Base-by-base conservation (phyloP, 1,140 invertebrate species). In the Procambarus virginalis region DNA sequence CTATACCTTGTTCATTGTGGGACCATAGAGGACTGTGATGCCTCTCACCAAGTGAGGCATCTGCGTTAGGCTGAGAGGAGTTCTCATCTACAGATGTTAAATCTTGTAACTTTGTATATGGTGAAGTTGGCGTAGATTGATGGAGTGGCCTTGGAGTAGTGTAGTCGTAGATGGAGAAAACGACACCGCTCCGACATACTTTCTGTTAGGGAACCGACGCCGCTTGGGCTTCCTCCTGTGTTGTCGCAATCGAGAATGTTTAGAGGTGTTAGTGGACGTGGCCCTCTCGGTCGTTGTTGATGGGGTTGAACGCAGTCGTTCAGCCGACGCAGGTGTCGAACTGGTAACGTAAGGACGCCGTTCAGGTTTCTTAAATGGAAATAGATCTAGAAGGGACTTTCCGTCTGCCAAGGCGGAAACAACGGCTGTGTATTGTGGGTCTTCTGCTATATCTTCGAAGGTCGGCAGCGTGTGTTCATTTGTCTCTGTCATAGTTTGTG, bases 361-460 rank as follows among this genome's bases (percentile, higher is more conserved):
- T 49, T 83, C 73, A 17, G 87, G 70, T n/a, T 58, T 77, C 51
- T 82, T 89, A 55, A 76, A 89, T 8, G 87, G 87, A 64, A 82
- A 89, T 1, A 89, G 81, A 48, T 89, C 87, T 20, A 89, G 73
- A 10, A 89, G 49, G 2, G 87, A 77, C 55, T 84, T 89, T 6
- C 85, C 85, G 6, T 58, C 76, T 17, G 85, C 77, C 60, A 87
- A 48, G 10, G 75, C 55, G 48, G 85, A 70, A 10, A 55, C 60
- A 51, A 87, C 85, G 2, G 55, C 14, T 51, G 45, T 45, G 77
- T 79, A 87, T 34, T 51, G 64, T 22, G 78, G 75, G 20, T 55
- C 51, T n/a, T 22, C 22, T 14, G 77, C 51, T 45, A 2, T 22
- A 45, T 64, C 46, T 9, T 48, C n/a, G 3, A 9, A 55, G 17